Percentiles rank a stretch among this genome's conserved stretches.
Evolutionary conservation across 1,140 invertebrate species (phyloP).

Genomic region (Drosophila nebulosa): DNA sequence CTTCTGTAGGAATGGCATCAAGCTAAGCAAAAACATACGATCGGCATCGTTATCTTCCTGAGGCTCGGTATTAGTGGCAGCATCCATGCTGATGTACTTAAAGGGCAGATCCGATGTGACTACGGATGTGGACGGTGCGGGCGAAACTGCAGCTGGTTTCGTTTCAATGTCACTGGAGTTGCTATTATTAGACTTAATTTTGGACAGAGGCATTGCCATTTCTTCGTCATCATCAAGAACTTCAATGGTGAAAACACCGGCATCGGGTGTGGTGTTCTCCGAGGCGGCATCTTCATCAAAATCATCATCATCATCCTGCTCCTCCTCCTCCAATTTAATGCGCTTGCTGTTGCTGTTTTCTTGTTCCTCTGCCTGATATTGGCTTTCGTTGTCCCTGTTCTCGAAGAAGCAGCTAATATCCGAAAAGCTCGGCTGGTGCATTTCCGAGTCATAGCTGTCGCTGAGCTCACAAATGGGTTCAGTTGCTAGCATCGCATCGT

Average conservation of each 20-base stretch:
- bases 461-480: conserved; percentile 66
- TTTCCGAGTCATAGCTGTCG: conserved; percentile 66
- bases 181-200: conserved; percentile 18
- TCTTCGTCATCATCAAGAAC: conserved; percentile 65
- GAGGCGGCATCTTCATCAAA: conserved; percentile 71
- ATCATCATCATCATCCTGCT: conserved; percentile 63
- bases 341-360: conserved; percentile 24
- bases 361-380: conserved; percentile 13
- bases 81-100: conserved; percentile 64
- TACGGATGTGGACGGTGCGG: neutral
- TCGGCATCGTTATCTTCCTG: conserved; percentile 58
- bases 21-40: conserved; percentile 70
- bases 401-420: conserved; percentile 69
- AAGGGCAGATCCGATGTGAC: conserved; percentile 44
- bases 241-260: conserved; percentile 61
- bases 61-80: conserved; percentile 60
- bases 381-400: conserved; percentile 42
- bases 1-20: conserved; percentile 67
- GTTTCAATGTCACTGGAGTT: conserved; percentile 19
- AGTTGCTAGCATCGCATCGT: conserved; percentile 52
- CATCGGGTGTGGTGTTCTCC: conserved; percentile 39
- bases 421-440: conserved; percentile 68
- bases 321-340: conserved; percentile 39
- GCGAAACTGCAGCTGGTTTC: neutral
- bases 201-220: conserved; percentile 32